These are phyloP conservation scores for Cyrtorhinus lividipennis DNA, from an alignment of 1,140 invertebrate genomes.

Conservation along the genomic window DNA sequence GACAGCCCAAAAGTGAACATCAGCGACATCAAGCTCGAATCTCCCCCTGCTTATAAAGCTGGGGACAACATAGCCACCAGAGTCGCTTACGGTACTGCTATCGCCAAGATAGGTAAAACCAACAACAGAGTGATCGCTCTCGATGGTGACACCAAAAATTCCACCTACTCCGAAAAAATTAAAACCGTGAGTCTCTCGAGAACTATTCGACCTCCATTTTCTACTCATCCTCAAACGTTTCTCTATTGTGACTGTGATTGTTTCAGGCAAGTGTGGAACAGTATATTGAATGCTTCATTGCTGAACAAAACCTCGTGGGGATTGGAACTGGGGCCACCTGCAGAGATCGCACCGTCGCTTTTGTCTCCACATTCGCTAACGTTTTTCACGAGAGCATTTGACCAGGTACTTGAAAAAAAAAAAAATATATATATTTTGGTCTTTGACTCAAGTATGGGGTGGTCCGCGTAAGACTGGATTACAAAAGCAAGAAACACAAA, in stretches of 20 bases:
- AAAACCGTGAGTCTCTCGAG: constrained; percentile 45
- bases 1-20: constrained; percentile 59
- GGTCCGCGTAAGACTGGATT: too few relatives aligned
- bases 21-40: constrained; percentile 57
- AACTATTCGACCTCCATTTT: too few relatives aligned
- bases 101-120: constrained; percentile 74
- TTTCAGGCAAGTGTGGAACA: constrained; percentile 41
- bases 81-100: constrained; percentile 82
- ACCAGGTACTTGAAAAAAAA: constrained; percentile 50
- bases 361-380: constrained; percentile 95
- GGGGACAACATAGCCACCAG: constrained; percentile 79
- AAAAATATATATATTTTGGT: not conserved
- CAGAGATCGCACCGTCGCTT: constrained; percentile 74
- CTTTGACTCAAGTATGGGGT: not conserved
- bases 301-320: constrained; percentile 95
- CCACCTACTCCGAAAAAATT: constrained; percentile 89
- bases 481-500: too few relatives aligned
- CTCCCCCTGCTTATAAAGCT: constrained; percentile 70
- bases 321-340: constrained; percentile 88
- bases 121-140: constrained; percentile 77
- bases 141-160: constrained; percentile 97
- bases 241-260: constrained; percentile 1
- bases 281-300: constrained; percentile 97
- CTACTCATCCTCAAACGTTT: not conserved
- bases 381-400: constrained; percentile 92